Evolutionary conservation across 2,113 vertebrate species (phyloP), one percentile per base, ranked within the genome.

Genomic region (Leiothrix lutea): DNA sequence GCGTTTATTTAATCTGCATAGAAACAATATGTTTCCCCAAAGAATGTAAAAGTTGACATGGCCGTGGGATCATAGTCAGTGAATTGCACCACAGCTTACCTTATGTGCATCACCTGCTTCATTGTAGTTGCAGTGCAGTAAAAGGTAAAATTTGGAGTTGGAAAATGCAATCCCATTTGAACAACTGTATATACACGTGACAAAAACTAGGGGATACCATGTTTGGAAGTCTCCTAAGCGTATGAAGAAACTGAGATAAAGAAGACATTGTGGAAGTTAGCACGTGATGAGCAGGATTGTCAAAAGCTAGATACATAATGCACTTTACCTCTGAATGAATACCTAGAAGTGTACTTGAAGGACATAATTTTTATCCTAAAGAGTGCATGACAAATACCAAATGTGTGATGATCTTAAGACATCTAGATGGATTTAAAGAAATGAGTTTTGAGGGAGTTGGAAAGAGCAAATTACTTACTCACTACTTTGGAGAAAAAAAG

Each of bases 171-270:
- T 57, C 14, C 31, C 10, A 7, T 51, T 84, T 44, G 62, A 66
- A 65, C 22, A 66, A 21, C 11, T 71, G 6, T 26, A 21, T 16
- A 12, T 47, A 47, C 3, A 2, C 17, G 22, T 31, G n/a, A 54
- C 19, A n/a, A 35, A 80, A 70, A 0, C 0, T 3, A 21, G 6
- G 10, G 20, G 17, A 42, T 71, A 48, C 25, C 4, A 2, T 67
- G 7, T 58, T 62, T n/a, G 8, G 12, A 65, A 40, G 11, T 62
- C 11, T 62, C 24, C 5, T 24, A 51, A 53, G 14, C 11, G 4
- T 33, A 8, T 8, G 28, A 88, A 62, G 38, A 81, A 91, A 60
- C 7, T 8, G 36, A 64, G 33, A 13, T 70, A 53, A 13, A 35
- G 51, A 65, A 29, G 51, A 44, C 36, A 35, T 33, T 21, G 29